Evolutionary conservation across 2,113 vertebrate genomes (phyloP).

Genomic region (Prinia subflava): DNA sequence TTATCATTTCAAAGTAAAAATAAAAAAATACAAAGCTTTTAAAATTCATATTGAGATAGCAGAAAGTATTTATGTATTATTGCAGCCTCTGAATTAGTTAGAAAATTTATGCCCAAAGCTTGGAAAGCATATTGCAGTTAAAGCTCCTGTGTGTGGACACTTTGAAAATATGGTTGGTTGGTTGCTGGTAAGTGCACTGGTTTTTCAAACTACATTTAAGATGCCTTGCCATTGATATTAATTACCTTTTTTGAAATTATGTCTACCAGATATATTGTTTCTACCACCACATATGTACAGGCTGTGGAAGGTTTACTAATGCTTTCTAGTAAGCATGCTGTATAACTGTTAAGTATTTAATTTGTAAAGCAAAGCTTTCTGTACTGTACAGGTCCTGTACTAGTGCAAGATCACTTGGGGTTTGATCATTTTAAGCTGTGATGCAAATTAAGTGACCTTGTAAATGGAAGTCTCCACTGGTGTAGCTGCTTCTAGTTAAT

Average conservation of each 20-base stretch:
- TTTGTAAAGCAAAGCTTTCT: background rate
- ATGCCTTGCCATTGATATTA: background rate
- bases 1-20: background rate
- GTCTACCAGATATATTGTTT: background rate
- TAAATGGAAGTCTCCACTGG: background rate
- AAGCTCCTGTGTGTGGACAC: background rate
- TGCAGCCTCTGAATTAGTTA: background rate
- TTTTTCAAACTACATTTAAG: constrained; percentile 1
- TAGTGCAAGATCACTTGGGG: background rate
- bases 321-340: background rate
- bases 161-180: background rate
- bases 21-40: background rate
- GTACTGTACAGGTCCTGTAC: background rate
- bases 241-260: background rate
- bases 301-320: background rate
- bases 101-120: background rate
- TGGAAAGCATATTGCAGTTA: background rate
- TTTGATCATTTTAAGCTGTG: background rate
- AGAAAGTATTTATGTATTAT: background rate
- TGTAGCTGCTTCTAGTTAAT: background rate
- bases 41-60: background rate
- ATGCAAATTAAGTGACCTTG: background rate
- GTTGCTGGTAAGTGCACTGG: background rate
- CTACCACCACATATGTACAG: background rate
- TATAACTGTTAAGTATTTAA: background rate